phyloP scores from a whole-genome alignment of 2,113 vertebrate genomes.

The Chaetops frenatus region DNA sequence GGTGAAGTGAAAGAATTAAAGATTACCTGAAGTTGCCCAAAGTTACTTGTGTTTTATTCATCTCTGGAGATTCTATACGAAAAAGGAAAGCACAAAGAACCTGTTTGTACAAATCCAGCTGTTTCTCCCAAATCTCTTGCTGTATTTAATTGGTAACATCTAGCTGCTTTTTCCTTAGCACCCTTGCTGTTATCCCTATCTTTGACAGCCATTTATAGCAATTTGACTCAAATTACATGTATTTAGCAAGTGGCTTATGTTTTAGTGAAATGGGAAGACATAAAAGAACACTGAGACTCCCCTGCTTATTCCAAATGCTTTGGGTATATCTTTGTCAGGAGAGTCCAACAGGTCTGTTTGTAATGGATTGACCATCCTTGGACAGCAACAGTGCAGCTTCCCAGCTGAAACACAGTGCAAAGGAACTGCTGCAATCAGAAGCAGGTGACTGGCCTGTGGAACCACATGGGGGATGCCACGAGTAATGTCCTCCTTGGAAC shows the following conservation, averaged over 20 bases:
- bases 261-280: background rate
- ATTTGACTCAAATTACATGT: background rate
- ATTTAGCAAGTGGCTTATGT: background rate
- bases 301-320: background rate
- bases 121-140: background rate
- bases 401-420: background rate
- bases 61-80: background rate
- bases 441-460: background rate
- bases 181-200: background rate
- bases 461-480: fast-evolving
- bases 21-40: background rate
- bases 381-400: background rate
- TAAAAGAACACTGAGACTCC: background rate
- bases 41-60: background rate
- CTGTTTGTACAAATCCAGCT: background rate
- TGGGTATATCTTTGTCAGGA: background rate
- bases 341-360: background rate
- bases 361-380: background rate
- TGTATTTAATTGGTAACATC: background rate
- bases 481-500: background rate
- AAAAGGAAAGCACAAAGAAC: background rate
- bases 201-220: background rate
- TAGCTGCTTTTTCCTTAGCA: background rate
- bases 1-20: background rate
- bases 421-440: background rate